A percentile compares a stretch with the other conserved stretches of the same genome.
These are phyloP conservation scores for Trachelus tabidus DNA, from an alignment of 2,888 invertebrate genomes.

Conservation along the genomic window DNA sequence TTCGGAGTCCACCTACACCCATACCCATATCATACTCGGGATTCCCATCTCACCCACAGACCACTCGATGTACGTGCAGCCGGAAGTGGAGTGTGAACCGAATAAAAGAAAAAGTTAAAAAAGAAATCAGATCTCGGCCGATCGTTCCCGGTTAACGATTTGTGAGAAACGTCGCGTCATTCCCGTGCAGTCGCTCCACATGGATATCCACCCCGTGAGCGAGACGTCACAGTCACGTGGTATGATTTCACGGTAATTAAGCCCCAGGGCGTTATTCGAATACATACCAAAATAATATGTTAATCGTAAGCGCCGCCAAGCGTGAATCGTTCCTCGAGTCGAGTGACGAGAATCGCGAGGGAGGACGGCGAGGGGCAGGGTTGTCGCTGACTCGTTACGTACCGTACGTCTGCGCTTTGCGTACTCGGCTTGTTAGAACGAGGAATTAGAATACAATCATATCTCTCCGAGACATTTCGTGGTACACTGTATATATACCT, in stretches of 20 bases:
- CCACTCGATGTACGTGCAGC: neutral
- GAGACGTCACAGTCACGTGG: neutral
- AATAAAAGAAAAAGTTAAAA: constrained; percentile 13
- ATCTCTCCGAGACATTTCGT: constrained; percentile 31
- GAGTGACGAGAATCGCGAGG: neutral
- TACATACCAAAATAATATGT: constrained; percentile 1
- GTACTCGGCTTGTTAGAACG: constrained; percentile 19
- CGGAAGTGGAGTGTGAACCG: constrained; percentile 8
- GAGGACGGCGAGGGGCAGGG: neutral
- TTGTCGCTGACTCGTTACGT: constrained; percentile 11
- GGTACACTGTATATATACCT: neutral
- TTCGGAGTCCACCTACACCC: neutral
- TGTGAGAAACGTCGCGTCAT: neutral
- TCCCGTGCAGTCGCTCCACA: neutral
- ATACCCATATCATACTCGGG: neutral
- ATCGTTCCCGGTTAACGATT: neutral
- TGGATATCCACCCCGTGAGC: neutral
- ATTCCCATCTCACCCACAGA: neutral
- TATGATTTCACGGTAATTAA: constrained; percentile 5
- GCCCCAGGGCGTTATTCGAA: neutral
- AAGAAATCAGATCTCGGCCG: constrained; percentile 10
- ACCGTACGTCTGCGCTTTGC: neutral
- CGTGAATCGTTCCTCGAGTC: constrained; percentile 13
- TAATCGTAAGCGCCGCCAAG: constrained; percentile 7
- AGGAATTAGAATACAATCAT: constrained; percentile 34